Percentiles rank a stretch among this genome's conserved stretches.
phyloP scores from a whole-genome alignment of 2,888 invertebrate species.

The Dusona sp. region DNA sequence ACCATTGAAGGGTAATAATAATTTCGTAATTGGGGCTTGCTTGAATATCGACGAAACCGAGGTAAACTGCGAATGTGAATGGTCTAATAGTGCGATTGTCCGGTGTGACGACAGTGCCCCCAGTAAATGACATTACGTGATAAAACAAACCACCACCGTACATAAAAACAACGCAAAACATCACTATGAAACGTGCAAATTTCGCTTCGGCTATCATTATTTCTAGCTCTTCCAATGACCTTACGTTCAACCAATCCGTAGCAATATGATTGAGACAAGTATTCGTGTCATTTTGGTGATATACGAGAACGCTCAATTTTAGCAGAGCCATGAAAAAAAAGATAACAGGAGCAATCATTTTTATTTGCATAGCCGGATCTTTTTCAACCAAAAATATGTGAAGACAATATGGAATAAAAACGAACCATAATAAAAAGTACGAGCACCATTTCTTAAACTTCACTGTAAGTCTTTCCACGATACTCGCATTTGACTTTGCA shows the following conservation, averaged over 20 bases:
- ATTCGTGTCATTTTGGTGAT: no score
- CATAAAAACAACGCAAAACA: constrained; percentile 74
- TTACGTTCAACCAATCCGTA: no score
- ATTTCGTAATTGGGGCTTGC: constrained; percentile 78
- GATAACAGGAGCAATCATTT: no score
- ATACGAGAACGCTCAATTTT: no score
- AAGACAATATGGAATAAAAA: no score
- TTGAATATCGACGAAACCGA: constrained; percentile 73
- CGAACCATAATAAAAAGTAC: no score
- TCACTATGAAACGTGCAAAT: constrained; percentile 72
- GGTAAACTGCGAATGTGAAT: constrained; percentile 77
- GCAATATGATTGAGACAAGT: no score
- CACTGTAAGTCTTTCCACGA: constrained; percentile 43
- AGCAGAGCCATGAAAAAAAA: no score
- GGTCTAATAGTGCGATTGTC: constrained; percentile 74
- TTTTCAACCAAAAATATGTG: no score
- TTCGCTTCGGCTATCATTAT: no score
- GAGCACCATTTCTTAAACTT: constrained; percentile 73
- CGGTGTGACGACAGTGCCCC: constrained; percentile 71
- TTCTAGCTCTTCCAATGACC: no score
- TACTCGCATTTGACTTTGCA: constrained; percentile 1
- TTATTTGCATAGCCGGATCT: no score
- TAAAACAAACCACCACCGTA: constrained; percentile 78
- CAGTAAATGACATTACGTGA: constrained; percentile 75
- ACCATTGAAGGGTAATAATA: constrained; percentile 75